Evolutionary conservation across 2,113 vertebrate species (phyloP), one percentile per base, ranked within the genome.

Genomic region (Rhea americana): DNA sequence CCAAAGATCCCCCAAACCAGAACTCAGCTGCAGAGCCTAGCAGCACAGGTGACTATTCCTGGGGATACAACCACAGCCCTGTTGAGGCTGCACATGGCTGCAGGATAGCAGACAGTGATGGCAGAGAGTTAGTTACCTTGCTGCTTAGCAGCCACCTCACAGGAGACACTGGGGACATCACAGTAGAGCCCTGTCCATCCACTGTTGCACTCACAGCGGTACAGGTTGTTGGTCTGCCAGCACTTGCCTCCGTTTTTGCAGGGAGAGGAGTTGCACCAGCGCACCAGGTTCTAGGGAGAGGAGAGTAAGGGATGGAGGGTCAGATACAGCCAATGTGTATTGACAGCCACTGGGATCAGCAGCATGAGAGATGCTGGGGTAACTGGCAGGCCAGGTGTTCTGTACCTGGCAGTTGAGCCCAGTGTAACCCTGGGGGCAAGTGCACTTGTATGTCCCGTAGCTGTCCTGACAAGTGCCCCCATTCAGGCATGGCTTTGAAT

Each of bases 401-500:
- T 1, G 53, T 97, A 99, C 99, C 99, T 99, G 99, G 96, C 99
- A 99, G 95, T 98, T 99, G 92, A 98, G 97, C 2, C 99, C 99
- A 0, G 97, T 99, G 98, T 99, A 99, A 2, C 99, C 99, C 53
- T 99, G 99, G 0, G 98, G 98, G 83, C 99, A 99, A 93, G 98
- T 98, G 93, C 99, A 99, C 93, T 98, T 99, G 97, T 99, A 99
- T 0, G 98, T 98, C 28, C 99, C 99, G 0, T 99, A 99, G 97
- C 99, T 99, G 97, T 99, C 99, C 87, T 99, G 99, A 73, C 99
- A 99, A 1, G 99, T 99, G 92, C 99, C 99, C 0, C 99, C 99
- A 0, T 99, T 99, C 85, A 98, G 95, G 89, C 99, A 99, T 0
- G 99, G 99, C 89, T 98, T 98, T 16, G 99, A 99, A 97, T 99